phyloP scores from a whole-genome alignment of 2,888 invertebrate species.

The Acleris laterana region DNA sequence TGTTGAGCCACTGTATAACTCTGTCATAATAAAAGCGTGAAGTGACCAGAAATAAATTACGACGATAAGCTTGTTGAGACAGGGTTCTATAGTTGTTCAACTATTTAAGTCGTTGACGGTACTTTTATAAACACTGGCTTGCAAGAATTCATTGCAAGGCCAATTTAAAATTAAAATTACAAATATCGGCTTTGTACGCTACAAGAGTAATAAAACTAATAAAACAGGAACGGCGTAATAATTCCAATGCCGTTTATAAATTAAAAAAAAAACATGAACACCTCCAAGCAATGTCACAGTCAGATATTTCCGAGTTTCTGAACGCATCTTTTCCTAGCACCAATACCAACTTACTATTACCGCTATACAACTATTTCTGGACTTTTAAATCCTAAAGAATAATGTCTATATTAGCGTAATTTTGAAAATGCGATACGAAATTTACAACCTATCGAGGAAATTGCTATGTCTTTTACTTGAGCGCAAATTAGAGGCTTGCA shows the following conservation, averaged over 20 bases:
- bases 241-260: conserved; percentile 12
- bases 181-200: background rate
- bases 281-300: conserved; percentile 27
- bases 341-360: conserved; percentile 3
- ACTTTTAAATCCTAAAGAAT: background rate
- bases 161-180: background rate
- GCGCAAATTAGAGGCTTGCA: conserved; percentile 34
- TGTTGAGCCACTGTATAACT: too few species aligned
- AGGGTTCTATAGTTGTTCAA: too few species aligned
- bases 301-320: conserved; percentile 33
- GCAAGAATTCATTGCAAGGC: background rate
- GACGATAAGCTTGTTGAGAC: too few species aligned
- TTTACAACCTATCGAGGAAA: conserved; percentile 12
- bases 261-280: conserved; percentile 18
- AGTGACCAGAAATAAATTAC: too few species aligned
- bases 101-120: too few species aligned
- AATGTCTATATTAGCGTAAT: background rate
- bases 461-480: conserved; percentile 28
- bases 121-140: too few species aligned
- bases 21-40: too few species aligned
- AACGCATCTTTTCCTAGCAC: conserved; percentile 31
- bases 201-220: conserved; percentile 4
- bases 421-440: background rate
- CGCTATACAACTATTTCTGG: background rate
- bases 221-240: conserved; percentile 4